These are phyloP conservation scores for Tringa solitaria DNA, from an alignment of 2,113 vertebrate genomes.

Conservation along the genomic window DNA sequence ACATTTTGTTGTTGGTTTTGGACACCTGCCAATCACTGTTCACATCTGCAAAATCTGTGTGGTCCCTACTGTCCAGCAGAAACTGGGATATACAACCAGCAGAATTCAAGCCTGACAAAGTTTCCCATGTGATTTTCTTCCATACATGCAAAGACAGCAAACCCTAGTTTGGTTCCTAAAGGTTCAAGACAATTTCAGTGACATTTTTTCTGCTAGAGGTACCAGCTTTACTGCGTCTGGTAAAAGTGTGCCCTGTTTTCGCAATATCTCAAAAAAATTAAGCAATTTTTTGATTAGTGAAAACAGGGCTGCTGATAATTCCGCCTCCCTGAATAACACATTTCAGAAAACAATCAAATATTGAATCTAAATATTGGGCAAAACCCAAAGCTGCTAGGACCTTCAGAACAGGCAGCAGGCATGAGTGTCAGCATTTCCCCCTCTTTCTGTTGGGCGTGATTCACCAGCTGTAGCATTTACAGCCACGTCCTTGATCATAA, in stretches of 20 bases:
- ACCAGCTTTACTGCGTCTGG: background rate
- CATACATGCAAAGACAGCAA: background rate
- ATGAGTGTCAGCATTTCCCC: background rate
- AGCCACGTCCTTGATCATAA: background rate
- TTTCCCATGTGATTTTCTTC: background rate
- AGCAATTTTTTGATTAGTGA: background rate
- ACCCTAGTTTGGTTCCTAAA: background rate
- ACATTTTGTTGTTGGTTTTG: background rate
- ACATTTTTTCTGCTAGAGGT: background rate
- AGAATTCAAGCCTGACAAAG: background rate
- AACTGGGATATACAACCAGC: background rate
- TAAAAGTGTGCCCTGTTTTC: background rate
- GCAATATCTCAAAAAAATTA: background rate
- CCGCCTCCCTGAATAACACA: background rate
- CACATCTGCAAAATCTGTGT: background rate
- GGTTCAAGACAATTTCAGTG: background rate
- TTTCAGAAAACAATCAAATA: background rate
- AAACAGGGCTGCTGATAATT: background rate
- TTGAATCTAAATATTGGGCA: background rate
- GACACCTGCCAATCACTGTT: background rate
- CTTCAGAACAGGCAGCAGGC: background rate
- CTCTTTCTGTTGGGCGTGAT: fast-evolving
- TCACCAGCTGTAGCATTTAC: background rate
- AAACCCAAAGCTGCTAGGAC: background rate
- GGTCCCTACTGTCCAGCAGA: background rate